These are phyloP conservation scores for Anoplopoma fimbria DNA, from an alignment of 2,113 vertebrate species.

Conservation along the genomic window DNA sequence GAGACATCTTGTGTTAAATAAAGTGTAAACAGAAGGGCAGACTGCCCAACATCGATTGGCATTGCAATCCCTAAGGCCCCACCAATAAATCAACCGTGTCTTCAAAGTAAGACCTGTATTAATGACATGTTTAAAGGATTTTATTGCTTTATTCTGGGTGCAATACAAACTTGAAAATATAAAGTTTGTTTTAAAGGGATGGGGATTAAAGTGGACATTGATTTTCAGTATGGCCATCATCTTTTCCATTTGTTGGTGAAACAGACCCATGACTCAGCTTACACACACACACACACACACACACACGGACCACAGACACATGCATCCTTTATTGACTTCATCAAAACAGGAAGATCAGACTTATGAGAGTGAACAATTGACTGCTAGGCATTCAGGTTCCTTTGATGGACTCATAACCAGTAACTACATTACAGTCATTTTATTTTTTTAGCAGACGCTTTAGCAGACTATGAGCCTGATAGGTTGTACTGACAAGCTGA, in stretches of 20 bases:
- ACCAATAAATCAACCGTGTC: background rate
- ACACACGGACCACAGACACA: background rate
- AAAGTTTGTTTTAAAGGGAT: constrained; percentile 13
- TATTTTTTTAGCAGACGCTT: no score
- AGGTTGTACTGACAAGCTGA: background rate
- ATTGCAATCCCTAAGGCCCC: background rate
- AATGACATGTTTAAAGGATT: background rate
- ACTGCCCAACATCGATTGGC: background rate
- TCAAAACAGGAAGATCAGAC: constrained; percentile 17
- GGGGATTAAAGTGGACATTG: constrained; percentile 6
- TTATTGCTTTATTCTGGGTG: background rate
- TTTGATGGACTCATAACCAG: background rate
- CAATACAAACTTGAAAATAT: constrained; percentile 3
- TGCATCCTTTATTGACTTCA: background rate
- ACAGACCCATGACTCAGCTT: constrained; percentile 13
- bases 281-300: background rate
- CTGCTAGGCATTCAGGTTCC: background rate
- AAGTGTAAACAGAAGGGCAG: background rate
- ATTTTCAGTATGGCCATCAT: constrained; percentile 30
- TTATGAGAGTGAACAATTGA: background rate
- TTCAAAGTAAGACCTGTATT: constrained; percentile 4
- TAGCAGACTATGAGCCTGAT: background rate
- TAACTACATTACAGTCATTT: no score
- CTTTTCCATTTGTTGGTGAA: constrained; percentile 33
- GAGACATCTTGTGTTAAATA: background rate